A percentile compares a stretch with the other conserved stretches of the same genome.
phyloP scores from a whole-genome alignment of 2,113 vertebrate genomes.

The Malurus cyaneus region DNA sequence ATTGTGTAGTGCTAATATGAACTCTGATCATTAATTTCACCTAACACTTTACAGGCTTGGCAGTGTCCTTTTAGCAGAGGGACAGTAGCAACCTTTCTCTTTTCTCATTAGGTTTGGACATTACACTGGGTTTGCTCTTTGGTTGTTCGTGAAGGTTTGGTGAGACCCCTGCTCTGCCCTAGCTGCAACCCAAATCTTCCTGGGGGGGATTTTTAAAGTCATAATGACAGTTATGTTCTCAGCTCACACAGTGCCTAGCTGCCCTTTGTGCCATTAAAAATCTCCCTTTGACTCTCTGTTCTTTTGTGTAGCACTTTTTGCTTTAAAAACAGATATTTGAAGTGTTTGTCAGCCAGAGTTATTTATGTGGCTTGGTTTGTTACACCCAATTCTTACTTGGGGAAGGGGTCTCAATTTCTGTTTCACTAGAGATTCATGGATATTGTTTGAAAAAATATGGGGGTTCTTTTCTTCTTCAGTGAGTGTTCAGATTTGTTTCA shows the following conservation, averaged over 20 bases:
- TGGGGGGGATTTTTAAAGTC: slow-evolving; percentile 58
- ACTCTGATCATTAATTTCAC: neutral
- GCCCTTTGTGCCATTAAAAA: slow-evolving; percentile 64
- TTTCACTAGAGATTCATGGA: neutral
- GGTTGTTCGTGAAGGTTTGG: neutral
- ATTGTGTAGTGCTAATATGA: neutral
- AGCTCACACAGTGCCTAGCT: slow-evolving; percentile 49
- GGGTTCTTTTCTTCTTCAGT: neutral
- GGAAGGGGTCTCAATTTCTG: neutral
- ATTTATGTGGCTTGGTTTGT: neutral
- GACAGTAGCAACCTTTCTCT: neutral
- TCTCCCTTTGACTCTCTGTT: slow-evolving; percentile 31
- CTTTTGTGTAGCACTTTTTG: neutral
- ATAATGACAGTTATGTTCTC: slow-evolving; percentile 48
- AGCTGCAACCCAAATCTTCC: neutral
- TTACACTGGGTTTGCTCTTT: neutral
- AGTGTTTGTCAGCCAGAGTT: neutral
- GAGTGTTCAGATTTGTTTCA: neutral
- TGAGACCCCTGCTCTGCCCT: neutral
- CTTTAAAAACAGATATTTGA: neutral
- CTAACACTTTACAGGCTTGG: neutral
- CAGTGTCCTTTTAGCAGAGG: neutral
- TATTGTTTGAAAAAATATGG: neutral
- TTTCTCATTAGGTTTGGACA: neutral
- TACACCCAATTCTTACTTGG: neutral